These are phyloP conservation scores for Pandemis heparana DNA, from an alignment of 2,888 invertebrate genomes.

Conservation along the genomic window DNA sequence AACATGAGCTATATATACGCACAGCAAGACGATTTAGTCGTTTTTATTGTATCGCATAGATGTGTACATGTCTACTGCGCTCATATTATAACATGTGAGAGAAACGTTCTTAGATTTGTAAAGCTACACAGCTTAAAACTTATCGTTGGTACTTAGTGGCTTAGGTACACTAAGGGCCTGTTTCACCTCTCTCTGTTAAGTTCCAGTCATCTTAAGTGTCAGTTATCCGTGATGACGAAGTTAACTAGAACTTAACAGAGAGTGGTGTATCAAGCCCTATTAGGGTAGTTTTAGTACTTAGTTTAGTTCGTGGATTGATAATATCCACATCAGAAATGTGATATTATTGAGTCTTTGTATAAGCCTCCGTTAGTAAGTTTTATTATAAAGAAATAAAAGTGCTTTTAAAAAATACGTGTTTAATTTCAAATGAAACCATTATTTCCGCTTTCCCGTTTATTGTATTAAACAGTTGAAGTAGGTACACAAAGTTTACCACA, in stretches of 20 bases:
- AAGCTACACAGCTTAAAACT: conserved; percentile 35
- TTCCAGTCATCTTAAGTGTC: too few relatives aligned
- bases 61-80: neutral
- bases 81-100: neutral
- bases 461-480: conserved; percentile 14
- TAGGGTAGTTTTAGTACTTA: conserved; percentile 51
- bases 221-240: too few relatives aligned
- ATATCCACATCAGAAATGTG: conserved; percentile 91
- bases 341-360: conserved; percentile 88
- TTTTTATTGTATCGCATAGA: neutral
- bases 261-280: too few relatives aligned
- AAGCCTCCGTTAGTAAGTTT: conserved; percentile 75
- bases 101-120: conserved; percentile 14
- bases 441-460: conserved; percentile 13
- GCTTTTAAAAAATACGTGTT: conserved; percentile 54
- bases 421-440: conserved; percentile 49
- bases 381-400: conserved; percentile 68
- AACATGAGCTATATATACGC: neutral
- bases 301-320: conserved; percentile 82
- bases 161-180: conserved; percentile 52
- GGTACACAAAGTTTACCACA: conserved; percentile 29
- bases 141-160: conserved; percentile 70
- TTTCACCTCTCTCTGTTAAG: too few relatives aligned
- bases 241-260: too few relatives aligned
- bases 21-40: neutral